These are phyloP conservation scores for Bathynomus jamesi DNA, from an alignment of 1,140 invertebrate species.

Conservation along the genomic window DNA sequence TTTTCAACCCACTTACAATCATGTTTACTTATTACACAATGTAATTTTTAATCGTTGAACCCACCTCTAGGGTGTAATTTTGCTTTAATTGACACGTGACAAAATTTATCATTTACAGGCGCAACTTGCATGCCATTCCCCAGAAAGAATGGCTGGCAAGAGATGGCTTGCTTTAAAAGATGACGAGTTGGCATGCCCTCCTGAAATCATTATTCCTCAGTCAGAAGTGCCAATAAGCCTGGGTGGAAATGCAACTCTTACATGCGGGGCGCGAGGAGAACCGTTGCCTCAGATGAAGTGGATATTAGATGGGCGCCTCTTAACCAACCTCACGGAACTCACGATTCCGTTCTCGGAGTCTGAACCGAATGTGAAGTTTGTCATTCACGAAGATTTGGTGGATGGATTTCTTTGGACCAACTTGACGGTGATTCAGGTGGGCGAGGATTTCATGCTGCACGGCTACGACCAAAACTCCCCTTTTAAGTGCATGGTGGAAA, in stretches of 20 bases:
- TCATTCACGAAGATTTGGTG: slow-evolving; percentile 40
- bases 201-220: slow-evolving; percentile 53
- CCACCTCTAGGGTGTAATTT: too few species aligned
- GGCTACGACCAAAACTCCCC: slow-evolving; percentile 58
- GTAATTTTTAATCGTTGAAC: too few species aligned
- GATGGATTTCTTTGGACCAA: slow-evolving; percentile 58
- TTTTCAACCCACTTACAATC: too few species aligned
- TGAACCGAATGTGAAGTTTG: slow-evolving; percentile 19
- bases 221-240: slow-evolving; percentile 58
- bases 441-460: slow-evolving; percentile 47
- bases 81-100: too few species aligned
- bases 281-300: slow-evolving; percentile 74
- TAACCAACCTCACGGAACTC: slow-evolving; percentile 44
- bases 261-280: slow-evolving; percentile 69
- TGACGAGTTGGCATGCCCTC: slow-evolving; percentile 64
- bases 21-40: too few species aligned
- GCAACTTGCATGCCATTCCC: slow-evolving; percentile 55
- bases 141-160: slow-evolving; percentile 50
- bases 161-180: slow-evolving; percentile 59
- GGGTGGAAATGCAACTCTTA: slow-evolving; percentile 66
- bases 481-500: slow-evolving; percentile 68
- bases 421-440: slow-evolving; percentile 62
- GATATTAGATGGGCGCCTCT: slow-evolving; percentile 65
- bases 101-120: slow-evolving; percentile 46
- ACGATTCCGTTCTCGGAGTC: slow-evolving; percentile 12